phyloP scores from a whole-genome alignment of 2,797 vertebrate species.

The Protonibea diacanthus region DNA sequence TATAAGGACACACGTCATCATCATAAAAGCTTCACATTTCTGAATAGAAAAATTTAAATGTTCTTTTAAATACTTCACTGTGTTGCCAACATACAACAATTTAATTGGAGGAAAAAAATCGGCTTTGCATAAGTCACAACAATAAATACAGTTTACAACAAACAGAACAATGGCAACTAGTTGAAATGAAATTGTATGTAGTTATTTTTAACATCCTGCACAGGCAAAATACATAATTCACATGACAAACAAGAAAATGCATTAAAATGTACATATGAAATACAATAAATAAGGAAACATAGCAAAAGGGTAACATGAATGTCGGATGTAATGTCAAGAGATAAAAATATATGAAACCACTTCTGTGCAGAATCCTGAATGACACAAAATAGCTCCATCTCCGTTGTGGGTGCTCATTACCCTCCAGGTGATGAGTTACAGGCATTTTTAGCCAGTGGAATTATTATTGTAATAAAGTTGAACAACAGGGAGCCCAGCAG shows the following conservation, averaged over 20 bases:
- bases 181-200: background rate
- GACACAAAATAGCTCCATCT: conserved; percentile 37
- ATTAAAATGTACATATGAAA: background rate
- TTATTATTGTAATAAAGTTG: conserved; percentile 72
- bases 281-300: conserved; percentile 26
- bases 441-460: conserved; percentile 55
- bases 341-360: conserved; percentile 30
- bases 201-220: background rate
- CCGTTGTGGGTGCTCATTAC: conserved; percentile 16
- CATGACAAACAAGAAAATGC: background rate
- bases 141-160: conserved; percentile 36
- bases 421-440: conserved; percentile 62
- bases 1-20: conserved; percentile 1
- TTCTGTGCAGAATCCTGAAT: conserved; percentile 20
- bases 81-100: conserved; percentile 3
- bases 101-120: too few relatives aligned
- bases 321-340: conserved; percentile 10
- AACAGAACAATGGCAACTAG: background rate
- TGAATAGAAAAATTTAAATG: too few relatives aligned
- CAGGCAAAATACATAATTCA: background rate
- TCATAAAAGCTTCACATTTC: background rate
- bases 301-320: conserved; percentile 14
- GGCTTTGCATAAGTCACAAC: conserved; percentile 27
- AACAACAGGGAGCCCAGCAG: conserved; percentile 54
- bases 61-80: background rate